A percentile compares a stretch with the other conserved stretches of the same genome.
Evolutionary conservation across 1,140 invertebrate species (phyloP).

Genomic region (Anastrepha ludens): DNA sequence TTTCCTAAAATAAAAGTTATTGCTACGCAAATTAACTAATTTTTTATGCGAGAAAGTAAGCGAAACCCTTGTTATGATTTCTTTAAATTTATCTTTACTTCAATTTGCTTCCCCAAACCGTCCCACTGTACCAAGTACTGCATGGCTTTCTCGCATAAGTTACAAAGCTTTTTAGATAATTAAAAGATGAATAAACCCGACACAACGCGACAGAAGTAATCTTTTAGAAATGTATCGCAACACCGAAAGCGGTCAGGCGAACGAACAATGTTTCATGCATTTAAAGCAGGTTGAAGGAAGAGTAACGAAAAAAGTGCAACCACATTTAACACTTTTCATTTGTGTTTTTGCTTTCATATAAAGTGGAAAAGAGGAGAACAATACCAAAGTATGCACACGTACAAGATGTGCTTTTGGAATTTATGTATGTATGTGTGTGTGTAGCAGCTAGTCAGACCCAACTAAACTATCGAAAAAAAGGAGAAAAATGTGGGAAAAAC

Average conservation of each 20-base stretch:
- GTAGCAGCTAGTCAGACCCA: too few species aligned
- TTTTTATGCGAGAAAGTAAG: too few species aligned
- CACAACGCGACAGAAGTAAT: constrained; percentile 51
- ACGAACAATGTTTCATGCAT: constrained; percentile 3
- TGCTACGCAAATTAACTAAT: too few species aligned
- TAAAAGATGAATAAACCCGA: constrained; percentile 55
- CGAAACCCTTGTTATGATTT: too few species aligned
- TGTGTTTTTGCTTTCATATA: neutral
- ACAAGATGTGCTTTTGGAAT: neutral
- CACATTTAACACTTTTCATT: constrained; percentile 45
- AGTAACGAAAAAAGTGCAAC: constrained; percentile 43
- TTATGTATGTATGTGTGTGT: neutral
- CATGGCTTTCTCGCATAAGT: neutral
- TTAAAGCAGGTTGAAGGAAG: neutral
- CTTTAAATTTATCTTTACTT: too few species aligned
- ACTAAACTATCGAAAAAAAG: neutral
- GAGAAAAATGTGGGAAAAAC: neutral
- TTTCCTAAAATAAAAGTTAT: too few species aligned
- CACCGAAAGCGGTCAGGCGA: constrained; percentile 6
- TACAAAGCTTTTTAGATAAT: constrained; percentile 57
- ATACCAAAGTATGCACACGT: neutral
- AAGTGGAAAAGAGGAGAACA: neutral
- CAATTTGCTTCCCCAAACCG: neutral
- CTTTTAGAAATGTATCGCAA: constrained; percentile 39
- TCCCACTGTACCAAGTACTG: neutral